Base-by-base conservation (phyloP, 1,140 invertebrate species). In the Aphelinus atriplicis region DNA sequence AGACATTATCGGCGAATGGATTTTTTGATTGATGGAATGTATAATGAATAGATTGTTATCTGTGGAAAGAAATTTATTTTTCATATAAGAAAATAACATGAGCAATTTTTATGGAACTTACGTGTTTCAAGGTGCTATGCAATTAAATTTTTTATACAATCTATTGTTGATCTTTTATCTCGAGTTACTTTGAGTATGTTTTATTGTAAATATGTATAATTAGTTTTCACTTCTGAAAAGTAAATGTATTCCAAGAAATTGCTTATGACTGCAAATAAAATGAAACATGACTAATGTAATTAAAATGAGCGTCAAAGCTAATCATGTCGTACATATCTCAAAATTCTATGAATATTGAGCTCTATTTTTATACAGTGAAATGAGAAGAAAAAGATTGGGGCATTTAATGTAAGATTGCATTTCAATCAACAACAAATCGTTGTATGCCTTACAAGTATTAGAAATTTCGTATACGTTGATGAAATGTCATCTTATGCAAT, bases 11-110 rank as follows among this genome's bases (percentile, higher is more conserved):
- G 92, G 77, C 88, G 93, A 81, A 94, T 94, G 93, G 93, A 94
- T 86, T 94, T 93, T 83, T 87, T 94, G 6, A 91, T 94, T 77
- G 93, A 94, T 85, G 93, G 93, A 77, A 94, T 94, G 91, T 94
- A 94, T 80, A 93, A 94, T 88, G 92, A 93, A 80, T 93, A 87
- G 84, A 61, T 61, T 42, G 46, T 65, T 68, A 50, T 71, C 69
- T 74, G 53, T 75, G 6, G 55, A 63, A 70, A 63, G 47, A 57
- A 48, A 48, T 53, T 48, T 65, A 65, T 67, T 70, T 65, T 71
- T 68, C 10, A 5, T 46, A 48, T 3, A 61, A 62, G 64, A 70
- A 64, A 10, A 68, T n/a, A 66, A 66, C 7, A 64, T 26, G 66
- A 72, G 56, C 58, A 72, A 63, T 76, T 76, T 76, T 67, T 63